Evolutionary conservation across 2,113 vertebrate species (phyloP), one percentile per base, ranked within the genome.

Genomic region (human): DNA sequence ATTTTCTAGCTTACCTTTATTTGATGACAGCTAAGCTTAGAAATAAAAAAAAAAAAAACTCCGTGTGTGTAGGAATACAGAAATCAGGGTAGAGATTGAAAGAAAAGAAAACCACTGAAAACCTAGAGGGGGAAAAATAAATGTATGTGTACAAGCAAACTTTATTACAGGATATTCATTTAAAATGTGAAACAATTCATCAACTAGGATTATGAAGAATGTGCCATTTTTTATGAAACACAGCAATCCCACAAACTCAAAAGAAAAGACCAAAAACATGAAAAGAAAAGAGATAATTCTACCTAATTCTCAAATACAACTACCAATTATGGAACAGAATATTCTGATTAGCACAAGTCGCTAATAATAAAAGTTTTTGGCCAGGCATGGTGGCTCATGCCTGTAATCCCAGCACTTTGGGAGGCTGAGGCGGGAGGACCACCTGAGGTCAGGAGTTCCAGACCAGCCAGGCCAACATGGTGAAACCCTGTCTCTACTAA

Each of bases 241-340:
- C 7, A 87, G 32, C 32, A 95, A 86, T 22, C 22, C 23, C 22
- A 93, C 40, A 88, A 91, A 78, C 50, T 93, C 61, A 72, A 94
- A 90, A 83, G 18, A 57, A 96, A 87, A 83, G 18, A 61, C 25
- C 40, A 93, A 16, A 20, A 82, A 50, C 18, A 85, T 64, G 78
- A 22, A 64, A 52, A 76, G 45, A 72, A 59, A 66, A 45, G 12
- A 27, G 12, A 50, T 76, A 59, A 89, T 86, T 96, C n/a, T 79
- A 88, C 9, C 70, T 72, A 10, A 66, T 95, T 94, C 50, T 97
- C 79, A 97, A 90, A 93, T 38, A 88, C 2, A 90, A 32, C 70
- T 96, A 76, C 50, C 85, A 93, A 40, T 90, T 72, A 95, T 70
- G 18, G 59, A 89, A 48, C 52, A 94, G n/a, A 20, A 72, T 78